Base-by-base conservation (phyloP, 2,888 invertebrate genomes). In the Lymantria dispar region DNA sequence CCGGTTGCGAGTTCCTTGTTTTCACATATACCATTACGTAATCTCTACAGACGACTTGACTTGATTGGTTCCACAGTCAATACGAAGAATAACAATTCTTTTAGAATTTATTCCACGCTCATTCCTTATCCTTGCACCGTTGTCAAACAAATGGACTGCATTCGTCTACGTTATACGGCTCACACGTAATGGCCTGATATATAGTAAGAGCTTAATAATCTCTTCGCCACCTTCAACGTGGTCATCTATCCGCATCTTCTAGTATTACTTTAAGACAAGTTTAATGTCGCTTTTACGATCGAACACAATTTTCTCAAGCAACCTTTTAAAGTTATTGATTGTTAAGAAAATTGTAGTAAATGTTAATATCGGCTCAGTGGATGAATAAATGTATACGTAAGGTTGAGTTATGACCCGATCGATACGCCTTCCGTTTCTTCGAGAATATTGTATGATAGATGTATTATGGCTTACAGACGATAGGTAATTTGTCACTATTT, bases 151-250 rank as follows among this genome's bases (percentile, higher is more conserved):
- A 87, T 83, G 74, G 74, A 66, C 63, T 75, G 78, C 83, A 87
- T 88, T 75, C 76, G 71, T 87, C 84, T 76, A 71, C 65, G 80
- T 85, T 85, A 78, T 72, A 56, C 67, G 68, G 78, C 75, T 80
- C 80, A 61, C 76, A 69, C 60, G 73, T 87, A 86, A 87, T 81
- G 74, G 76, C 54, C 71, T 87, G 83, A 88, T 84, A 73, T 86
- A 88, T 86, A 73, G 80, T 83, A 76, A 81, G 78, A 78, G 76
- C 77, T 85, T 79, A 78, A 83, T 83, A 83, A 85, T 80, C 75
- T 76, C 69, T 56, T 22, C 50, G 15, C 53, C 56, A 72, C 70
- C 71, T 68, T 68, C 74, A 56, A 56, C 58, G 47, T 42, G 54
- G 60, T 50, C 60, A 60, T 60, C 52, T 54, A 66, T 60, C 49